phyloP scores from a whole-genome alignment of 2,888 invertebrate species.

The Escarpia spicata region DNA sequence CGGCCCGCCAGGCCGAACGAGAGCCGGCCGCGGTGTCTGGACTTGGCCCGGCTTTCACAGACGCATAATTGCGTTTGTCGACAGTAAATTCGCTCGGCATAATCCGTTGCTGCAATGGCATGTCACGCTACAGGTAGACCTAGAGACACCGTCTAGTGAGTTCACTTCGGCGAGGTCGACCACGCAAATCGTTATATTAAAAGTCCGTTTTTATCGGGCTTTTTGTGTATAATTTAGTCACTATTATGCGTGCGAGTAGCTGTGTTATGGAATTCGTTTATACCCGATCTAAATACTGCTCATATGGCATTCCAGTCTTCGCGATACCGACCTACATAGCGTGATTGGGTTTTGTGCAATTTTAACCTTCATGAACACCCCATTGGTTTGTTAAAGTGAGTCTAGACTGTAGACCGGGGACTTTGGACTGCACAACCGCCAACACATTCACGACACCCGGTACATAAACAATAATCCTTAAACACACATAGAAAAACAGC shows the following conservation, averaged over 20 bases:
- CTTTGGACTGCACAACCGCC: no score
- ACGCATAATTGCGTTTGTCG: not conserved
- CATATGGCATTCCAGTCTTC: not conserved
- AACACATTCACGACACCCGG: no score
- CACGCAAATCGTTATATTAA: no score
- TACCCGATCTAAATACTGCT: not conserved
- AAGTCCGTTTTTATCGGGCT: not conserved
- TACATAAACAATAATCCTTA: no score
- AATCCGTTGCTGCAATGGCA: not conserved
- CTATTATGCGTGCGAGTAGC: not conserved
- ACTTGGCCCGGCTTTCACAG: not conserved
- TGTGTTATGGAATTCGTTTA: not conserved
- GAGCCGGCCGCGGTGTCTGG: not conserved
- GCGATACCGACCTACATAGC: not conserved
- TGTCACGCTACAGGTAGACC: no score
- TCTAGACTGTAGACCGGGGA: no score
- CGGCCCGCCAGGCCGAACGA: not conserved
- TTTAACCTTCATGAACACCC: no score
- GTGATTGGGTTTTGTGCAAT: not conserved
- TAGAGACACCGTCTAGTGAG: no score
- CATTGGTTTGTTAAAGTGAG: no score
- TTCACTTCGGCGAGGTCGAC: no score
- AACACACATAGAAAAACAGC: no score
- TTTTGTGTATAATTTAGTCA: not conserved
- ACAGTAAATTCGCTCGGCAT: not conserved